Evolutionary conservation across 1,140 invertebrate species (phyloP).

Genomic region (Anoplolepis gracilipes): DNA sequence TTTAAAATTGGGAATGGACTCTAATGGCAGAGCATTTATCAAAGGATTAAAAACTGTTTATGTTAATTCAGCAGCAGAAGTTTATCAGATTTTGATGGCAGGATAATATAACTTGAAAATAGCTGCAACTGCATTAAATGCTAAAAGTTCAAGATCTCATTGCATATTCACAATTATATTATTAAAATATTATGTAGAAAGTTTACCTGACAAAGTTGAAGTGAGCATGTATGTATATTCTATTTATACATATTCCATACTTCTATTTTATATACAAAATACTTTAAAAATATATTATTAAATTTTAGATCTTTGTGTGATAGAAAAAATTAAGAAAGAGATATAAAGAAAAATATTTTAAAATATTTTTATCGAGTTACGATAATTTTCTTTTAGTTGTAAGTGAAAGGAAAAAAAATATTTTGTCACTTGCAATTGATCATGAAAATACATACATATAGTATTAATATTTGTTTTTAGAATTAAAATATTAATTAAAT

Average conservation of each 20-base stretch:
- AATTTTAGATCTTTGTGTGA: background rate
- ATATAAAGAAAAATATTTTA: no score
- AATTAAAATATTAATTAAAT: slow-evolving; percentile 16
- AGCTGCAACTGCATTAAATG: slow-evolving; percentile 94
- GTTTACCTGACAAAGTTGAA: slow-evolving; percentile 84
- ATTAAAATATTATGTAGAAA: slow-evolving; percentile 86
- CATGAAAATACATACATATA: no score
- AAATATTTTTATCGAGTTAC: no score
- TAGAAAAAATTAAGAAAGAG: no score
- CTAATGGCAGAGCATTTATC: slow-evolving; percentile 90
- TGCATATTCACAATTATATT: slow-evolving; percentile 95
- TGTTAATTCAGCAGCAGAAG: slow-evolving; percentile 92
- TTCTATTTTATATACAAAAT: background rate
- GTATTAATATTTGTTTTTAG: slow-evolving; percentile 25
- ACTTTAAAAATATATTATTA: background rate
- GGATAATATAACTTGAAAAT: slow-evolving; percentile 93
- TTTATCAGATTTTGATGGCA: slow-evolving; percentile 91
- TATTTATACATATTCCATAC: slow-evolving; percentile 4
- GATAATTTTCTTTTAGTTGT: no score
- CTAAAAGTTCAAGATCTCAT: slow-evolving; percentile 94
- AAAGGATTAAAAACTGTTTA: slow-evolving; percentile 92
- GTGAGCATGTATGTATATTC: slow-evolving; percentile 86
- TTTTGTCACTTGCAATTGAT: no score
- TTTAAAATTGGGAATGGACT: slow-evolving; percentile 88
- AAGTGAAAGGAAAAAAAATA: no score